Conservation (phyloP, 2,113 vertebrate species). For the Dromiciops gliroides region DNA sequence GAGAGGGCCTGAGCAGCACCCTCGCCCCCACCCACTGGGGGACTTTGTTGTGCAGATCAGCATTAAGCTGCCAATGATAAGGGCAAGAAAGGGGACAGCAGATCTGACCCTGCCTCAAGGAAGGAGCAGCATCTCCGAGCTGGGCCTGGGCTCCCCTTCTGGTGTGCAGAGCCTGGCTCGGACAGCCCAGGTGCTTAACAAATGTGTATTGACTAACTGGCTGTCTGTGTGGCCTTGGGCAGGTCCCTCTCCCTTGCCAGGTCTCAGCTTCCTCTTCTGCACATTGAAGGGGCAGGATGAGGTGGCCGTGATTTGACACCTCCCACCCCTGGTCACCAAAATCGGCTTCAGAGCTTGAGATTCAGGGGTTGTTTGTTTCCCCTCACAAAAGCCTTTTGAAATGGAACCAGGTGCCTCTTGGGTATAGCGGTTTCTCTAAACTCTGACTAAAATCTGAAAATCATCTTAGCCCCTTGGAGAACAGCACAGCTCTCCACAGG, state of each 20-base stretch:
- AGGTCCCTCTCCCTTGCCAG: background rate
- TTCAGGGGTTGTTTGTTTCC: background rate
- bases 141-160: too few relatives aligned
- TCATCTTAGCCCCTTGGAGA: background rate
- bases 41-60: too few relatives aligned
- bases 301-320: background rate
- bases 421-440: background rate
- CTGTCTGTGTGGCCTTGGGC: background rate
- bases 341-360: constrained; percentile 8
- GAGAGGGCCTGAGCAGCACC: background rate
- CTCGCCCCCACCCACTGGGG: too few relatives aligned
- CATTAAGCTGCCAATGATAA: background rate
- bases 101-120: background rate
- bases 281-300: background rate
- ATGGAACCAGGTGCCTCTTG: background rate
- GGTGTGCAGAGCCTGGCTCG: too few relatives aligned
- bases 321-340: background rate
- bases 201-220: background rate
- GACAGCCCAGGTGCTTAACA: too few relatives aligned
- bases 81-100: too few relatives aligned
- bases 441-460: background rate
- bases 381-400: background rate
- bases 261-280: background rate
- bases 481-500: background rate
- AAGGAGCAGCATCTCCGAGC: too few relatives aligned